A percentile compares a stretch with the other conserved stretches of the same genome.
phyloP scores from a whole-genome alignment of 2,113 vertebrate genomes.

The Prochilodus magdalenae region DNA sequence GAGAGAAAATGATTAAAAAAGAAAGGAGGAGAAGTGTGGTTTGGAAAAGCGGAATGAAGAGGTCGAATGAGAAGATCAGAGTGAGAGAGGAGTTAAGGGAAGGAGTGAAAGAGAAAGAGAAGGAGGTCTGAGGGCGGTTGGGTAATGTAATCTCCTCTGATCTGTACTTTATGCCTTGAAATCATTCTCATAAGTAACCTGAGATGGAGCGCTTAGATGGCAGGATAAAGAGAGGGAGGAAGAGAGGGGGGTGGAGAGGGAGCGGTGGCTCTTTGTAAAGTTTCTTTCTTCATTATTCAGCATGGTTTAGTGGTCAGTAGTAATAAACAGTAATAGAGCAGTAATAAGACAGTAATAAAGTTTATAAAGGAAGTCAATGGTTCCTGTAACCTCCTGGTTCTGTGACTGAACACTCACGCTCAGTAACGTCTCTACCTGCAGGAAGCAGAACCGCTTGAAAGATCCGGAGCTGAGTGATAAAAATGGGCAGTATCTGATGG shows the following conservation, averaged over 20 bases:
- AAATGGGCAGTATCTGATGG: constrained; percentile 71
- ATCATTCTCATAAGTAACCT: constrained; percentile 36
- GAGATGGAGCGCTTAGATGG: constrained; percentile 27
- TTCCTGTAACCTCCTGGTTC: too few species aligned
- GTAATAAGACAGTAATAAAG: too few species aligned
- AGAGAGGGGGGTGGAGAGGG: constrained; percentile 6
- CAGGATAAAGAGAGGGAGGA: constrained; percentile 10
- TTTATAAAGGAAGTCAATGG: too few species aligned
- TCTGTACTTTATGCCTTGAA: constrained; percentile 36
- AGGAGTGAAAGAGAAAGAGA: not conserved
- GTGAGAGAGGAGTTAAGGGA: not conserved
- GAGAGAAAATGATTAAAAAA: not conserved
- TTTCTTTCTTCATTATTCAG: not conserved
- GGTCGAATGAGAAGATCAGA: not conserved
- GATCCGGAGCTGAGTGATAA: constrained; percentile 67
- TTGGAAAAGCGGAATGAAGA: not conserved
- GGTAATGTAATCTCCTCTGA: constrained; percentile 30
- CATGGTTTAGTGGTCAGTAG: too few species aligned
- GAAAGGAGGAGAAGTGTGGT: constrained; percentile 16
- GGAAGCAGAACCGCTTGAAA: constrained; percentile 61
- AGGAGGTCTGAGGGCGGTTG: not conserved
- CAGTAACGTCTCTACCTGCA: too few species aligned
- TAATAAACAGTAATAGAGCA: too few species aligned
- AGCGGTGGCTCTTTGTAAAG: not conserved
- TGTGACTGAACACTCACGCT: too few species aligned